Evolutionary conservation across 2,888 invertebrate genomes (phyloP), one percentile per base, ranked within the genome.

Genomic region (Pinctada fucata): DNA sequence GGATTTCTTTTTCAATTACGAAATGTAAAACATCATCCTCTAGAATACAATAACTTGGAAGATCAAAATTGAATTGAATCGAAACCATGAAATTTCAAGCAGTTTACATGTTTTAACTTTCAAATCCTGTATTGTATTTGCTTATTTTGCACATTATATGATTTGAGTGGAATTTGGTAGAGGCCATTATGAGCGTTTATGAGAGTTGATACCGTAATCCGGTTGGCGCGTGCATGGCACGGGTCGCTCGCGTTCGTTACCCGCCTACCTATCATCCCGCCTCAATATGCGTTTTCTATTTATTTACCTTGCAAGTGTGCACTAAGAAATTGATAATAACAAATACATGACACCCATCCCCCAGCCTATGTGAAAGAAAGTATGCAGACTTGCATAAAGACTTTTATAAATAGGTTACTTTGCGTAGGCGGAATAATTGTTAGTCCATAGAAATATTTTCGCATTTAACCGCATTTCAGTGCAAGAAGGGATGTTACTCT

Each of bases 21-120:
- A 58, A 58, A 58, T 58, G 58, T 58, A 58, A 58, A 58, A 58
- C 58, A 58, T 58, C 58, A 58, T 58, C 58, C 13, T 58, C 58
- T 58, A 58, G 58, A 58, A 13, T 58, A 58, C 58, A 58, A 58
- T 10, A 58, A 58, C 8, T 58, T 58, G 58, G 6, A 13, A 58
- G 58, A 58, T 58, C 13, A 58, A 6, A 58, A 10, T 58, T 58
- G 58, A 58, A 58, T 58, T 58, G 58, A 58, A 58, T 58, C 58
- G 8, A 6, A 58, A 58, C 58, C 58, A 13, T 58, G 58, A 58
- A 58, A 58, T 58, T 58, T 13, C 13, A 58, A 58, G 58, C 58
- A 58, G 58, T 58, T 58, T 58, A 58, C 58, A 58, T 31, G 13
- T 58, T 58, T 10, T 58, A 58, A 58, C 58, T 58, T 58, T 58